These are phyloP conservation scores for Graptemys geographica DNA, from an alignment of 2,797 vertebrate species.

Conservation along the genomic window DNA sequence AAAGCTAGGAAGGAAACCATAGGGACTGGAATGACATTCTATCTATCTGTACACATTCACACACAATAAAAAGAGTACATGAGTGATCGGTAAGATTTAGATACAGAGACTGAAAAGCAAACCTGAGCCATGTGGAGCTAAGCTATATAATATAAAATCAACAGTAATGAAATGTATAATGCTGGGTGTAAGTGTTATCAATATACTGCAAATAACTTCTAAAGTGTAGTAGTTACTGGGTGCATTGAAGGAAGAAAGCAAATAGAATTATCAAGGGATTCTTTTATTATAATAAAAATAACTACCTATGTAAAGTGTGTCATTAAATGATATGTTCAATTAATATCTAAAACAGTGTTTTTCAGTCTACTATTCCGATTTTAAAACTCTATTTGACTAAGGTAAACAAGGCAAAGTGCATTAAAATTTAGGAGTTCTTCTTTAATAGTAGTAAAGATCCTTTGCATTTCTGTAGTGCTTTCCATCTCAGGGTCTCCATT, in stretches of 20 bases:
- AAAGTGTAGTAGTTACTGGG: not conserved
- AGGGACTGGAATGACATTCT: not conserved
- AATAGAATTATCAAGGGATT: slow-evolving; percentile 51
- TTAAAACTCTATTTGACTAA: slow-evolving; percentile 5
- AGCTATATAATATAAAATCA: not conserved
- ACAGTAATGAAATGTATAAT: slow-evolving; percentile 10
- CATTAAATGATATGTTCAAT: not conserved
- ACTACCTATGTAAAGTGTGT: not conserved
- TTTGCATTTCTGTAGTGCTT: not conserved
- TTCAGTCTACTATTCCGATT: not conserved
- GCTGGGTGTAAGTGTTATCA: slow-evolving; percentile 14
- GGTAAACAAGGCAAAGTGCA: not conserved
- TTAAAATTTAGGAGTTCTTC: slow-evolving; percentile 24
- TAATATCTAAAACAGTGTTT: slow-evolving; percentile 18
- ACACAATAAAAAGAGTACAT: not conserved
- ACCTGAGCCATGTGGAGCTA: not conserved
- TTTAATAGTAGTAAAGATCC: not conserved
- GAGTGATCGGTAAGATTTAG: slow-evolving; percentile 17
- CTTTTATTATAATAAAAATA: slow-evolving; percentile 9
- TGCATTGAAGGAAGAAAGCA: slow-evolving; percentile 35
- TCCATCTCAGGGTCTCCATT: not conserved
- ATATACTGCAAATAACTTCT: slow-evolving; percentile 47
- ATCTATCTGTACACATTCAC: not conserved
- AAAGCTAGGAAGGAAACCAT: not conserved
- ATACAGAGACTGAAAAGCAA: not conserved